A percentile compares a stretch with the other conserved stretches of the same genome.
These are phyloP conservation scores for Trissolcus basalis DNA, from an alignment of 1,140 invertebrate genomes.

Conservation along the genomic window DNA sequence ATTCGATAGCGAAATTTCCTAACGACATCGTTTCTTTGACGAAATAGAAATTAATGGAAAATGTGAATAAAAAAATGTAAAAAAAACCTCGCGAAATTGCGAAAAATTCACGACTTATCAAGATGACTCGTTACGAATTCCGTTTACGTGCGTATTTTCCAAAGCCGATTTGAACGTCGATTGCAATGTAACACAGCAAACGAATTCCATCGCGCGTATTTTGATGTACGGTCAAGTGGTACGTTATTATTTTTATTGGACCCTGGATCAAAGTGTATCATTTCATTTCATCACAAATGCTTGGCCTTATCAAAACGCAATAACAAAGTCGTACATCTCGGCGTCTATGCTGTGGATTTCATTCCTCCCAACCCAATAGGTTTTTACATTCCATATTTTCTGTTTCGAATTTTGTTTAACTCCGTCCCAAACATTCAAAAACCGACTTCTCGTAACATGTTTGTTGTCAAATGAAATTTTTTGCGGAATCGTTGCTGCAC, in stretches of 20 bases:
- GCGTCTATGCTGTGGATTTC: neutral
- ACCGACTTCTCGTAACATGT: too few relatives aligned
- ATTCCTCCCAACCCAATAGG: too few relatives aligned
- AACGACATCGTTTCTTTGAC: neutral
- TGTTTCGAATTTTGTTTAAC: neutral
- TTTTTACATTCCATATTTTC: neutral
- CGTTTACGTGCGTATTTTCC: neutral
- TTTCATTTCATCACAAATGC: slow-evolving; percentile 13
- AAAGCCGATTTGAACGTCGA: neutral
- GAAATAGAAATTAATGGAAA: neutral
- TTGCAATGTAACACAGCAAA: neutral
- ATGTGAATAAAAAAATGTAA: neutral
- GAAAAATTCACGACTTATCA: too few relatives aligned
- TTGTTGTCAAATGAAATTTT: too few relatives aligned
- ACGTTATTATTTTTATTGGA: slow-evolving; percentile 16
- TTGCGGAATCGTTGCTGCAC: too few relatives aligned
- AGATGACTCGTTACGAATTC: too few relatives aligned
- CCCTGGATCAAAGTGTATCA: slow-evolving; percentile 6
- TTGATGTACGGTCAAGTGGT: slow-evolving; percentile 5
- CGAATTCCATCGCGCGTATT: slow-evolving; percentile 5
- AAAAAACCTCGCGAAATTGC: too few relatives aligned
- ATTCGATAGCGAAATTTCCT: too few relatives aligned
- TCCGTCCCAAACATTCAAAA: too few relatives aligned
- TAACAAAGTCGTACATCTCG: slow-evolving; percentile 7
- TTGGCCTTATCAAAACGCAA: neutral